phyloP scores from a whole-genome alignment of 2,113 vertebrate genomes.

The Rhinichthys klamathensis region DNA sequence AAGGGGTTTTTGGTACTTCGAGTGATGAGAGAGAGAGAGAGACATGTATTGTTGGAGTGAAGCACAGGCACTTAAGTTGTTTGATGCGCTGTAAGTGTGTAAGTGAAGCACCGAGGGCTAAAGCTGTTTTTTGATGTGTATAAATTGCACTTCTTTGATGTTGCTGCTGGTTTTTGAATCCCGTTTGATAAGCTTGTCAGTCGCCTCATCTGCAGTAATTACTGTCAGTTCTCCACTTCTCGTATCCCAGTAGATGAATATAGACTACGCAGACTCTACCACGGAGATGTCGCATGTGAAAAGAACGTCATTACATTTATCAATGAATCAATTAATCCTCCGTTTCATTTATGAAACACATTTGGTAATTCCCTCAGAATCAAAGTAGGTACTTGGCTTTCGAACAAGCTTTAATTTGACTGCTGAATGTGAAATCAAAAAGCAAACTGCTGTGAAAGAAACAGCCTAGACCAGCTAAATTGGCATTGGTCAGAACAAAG shows the following conservation, averaged over 20 bases:
- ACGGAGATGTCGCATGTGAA: constrained; percentile 20
- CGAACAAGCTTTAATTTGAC: constrained; percentile 20
- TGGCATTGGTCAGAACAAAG: neutral
- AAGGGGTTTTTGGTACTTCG: neutral
- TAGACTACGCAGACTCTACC: constrained; percentile 25
- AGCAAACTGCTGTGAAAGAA: neutral
- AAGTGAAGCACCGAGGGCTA: constrained; percentile 39
- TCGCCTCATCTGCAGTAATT: constrained; percentile 55
- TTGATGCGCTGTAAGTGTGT: constrained; percentile 41
- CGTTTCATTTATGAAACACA: constrained; percentile 43
- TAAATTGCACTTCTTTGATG: constrained; percentile 54
- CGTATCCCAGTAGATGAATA: constrained; percentile 45
- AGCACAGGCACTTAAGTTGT: constrained; percentile 40
- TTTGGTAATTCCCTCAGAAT: constrained; percentile 22
- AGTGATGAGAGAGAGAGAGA: neutral
- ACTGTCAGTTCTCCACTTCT: constrained; percentile 42
- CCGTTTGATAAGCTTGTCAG: constrained; percentile 57
- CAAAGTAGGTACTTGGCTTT: constrained; percentile 22
- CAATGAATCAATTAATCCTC: constrained; percentile 58
- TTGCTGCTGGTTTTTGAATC: constrained; percentile 49
- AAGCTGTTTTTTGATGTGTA: constrained; percentile 47
- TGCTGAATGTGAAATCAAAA: constrained; percentile 5
- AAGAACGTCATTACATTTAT: constrained; percentile 54
- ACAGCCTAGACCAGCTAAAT: neutral
- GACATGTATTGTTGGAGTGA: constrained; percentile 1